Conservation (phyloP, 2,888 invertebrate genomes). For the Beris morrisii region DNA sequence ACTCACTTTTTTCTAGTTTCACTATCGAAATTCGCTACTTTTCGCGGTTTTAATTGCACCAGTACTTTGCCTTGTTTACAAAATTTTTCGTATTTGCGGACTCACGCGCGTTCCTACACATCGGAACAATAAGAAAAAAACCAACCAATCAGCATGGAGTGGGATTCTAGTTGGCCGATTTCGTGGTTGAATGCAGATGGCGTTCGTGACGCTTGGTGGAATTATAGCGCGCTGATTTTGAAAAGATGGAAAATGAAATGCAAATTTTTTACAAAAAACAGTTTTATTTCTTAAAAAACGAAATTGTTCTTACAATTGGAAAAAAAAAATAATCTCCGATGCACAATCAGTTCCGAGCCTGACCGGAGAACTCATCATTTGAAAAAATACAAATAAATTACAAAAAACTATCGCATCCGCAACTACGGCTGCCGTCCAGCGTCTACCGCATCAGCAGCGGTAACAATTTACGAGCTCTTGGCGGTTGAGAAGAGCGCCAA, state of each 20-base stretch:
- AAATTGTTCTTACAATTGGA: conserved; percentile 26
- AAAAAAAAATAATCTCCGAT: conserved; percentile 7
- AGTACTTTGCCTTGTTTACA: conserved; percentile 22
- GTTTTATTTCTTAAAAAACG: conserved; percentile 30
- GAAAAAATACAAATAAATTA: conserved; percentile 12
- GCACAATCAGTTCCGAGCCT: conserved; percentile 23
- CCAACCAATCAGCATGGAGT: conserved; percentile 4
- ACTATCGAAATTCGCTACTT: conserved; percentile 2
- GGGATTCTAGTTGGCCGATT: conserved; percentile 7
- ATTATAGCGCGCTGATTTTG: neutral
- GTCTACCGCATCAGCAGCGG: neutral
- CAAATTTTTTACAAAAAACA: conserved; percentile 9
- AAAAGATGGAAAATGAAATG: too few species aligned
- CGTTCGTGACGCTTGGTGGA: neutral
- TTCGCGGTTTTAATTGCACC: conserved; percentile 13
- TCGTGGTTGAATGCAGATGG: neutral
- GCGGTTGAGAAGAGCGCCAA: conserved; percentile 95
- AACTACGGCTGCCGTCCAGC: neutral
- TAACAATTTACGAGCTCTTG: conserved; percentile 41
- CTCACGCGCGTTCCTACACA: conserved; percentile 1
- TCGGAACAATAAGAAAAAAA: too few species aligned
- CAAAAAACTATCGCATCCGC: conserved; percentile 9
- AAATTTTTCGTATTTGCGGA: conserved; percentile 17
- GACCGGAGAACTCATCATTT: conserved; percentile 12
- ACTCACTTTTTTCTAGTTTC: conserved; percentile 18